These are phyloP conservation scores for Zoanthus sociatus DNA, from an alignment of 92 coral and sea anemone species.

Conservation along the genomic window DNA sequence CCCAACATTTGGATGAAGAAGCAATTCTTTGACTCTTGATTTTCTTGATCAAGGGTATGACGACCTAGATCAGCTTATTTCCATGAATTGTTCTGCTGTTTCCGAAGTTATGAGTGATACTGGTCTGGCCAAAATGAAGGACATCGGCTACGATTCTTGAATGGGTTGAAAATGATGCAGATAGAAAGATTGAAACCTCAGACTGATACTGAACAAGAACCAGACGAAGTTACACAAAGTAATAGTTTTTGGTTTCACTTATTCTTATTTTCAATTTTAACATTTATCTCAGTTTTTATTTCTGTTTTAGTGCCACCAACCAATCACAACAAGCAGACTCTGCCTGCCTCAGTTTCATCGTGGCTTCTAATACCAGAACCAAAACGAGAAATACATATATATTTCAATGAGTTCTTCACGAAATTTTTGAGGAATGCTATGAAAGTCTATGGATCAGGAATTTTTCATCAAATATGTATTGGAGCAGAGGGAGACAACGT, in stretches of 20 bases:
- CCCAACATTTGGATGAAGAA: constrained; percentile 45
- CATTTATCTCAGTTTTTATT: too few species aligned
- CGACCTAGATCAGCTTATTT: constrained; percentile 45
- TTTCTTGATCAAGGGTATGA: constrained; percentile 39
- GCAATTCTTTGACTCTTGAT: constrained; percentile 41
- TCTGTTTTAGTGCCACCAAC: constrained; percentile 1
- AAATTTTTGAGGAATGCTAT: constrained; percentile 21
- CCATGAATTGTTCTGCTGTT: constrained; percentile 44
- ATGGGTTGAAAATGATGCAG: constrained; percentile 36
- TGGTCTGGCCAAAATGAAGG: constrained; percentile 49
- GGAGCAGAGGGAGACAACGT: constrained; percentile 15
- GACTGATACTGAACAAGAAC: constrained; percentile 18
- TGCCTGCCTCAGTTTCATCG: constrained; percentile 33
- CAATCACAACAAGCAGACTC: neutral
- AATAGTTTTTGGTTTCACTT: constrained; percentile 1
- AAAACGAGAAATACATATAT: constrained; percentile 12
- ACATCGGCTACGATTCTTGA: constrained; percentile 27
- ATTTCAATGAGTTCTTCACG: constrained; percentile 34
- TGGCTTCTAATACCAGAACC: constrained; percentile 41
- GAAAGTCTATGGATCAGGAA: constrained; percentile 15
- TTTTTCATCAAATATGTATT: constrained; percentile 27
- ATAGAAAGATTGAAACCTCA: constrained; percentile 29
- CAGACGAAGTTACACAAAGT: constrained; percentile 21
- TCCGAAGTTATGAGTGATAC: constrained; percentile 43
- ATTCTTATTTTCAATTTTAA: neutral